Conservation (phyloP, 2,888 invertebrate genomes). For the Platerodrilus igneus region DNA sequence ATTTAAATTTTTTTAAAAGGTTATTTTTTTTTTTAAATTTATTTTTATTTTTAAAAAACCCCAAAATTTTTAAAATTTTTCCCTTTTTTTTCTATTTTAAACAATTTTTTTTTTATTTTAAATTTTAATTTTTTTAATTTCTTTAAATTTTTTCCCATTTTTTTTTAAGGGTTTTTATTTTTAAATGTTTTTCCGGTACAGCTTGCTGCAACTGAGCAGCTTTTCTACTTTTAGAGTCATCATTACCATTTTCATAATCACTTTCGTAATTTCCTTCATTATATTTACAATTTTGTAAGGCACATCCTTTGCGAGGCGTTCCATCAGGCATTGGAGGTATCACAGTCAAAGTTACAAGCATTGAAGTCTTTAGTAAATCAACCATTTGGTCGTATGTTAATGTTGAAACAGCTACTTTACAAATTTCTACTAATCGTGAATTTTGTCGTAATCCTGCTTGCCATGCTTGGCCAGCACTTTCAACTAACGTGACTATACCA, state of each 20-base stretch:
- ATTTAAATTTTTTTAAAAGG: no score
- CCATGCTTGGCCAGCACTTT: conserved; percentile 65
- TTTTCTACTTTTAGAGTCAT: conserved; percentile 47
- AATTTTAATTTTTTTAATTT: no score
- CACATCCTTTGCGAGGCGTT: conserved; percentile 63
- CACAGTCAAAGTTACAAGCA: conserved; percentile 78
- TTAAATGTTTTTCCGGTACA: conserved; percentile 57
- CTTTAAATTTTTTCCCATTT: no score
- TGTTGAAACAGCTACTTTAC: conserved; percentile 69
- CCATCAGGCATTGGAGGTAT: conserved; percentile 71
- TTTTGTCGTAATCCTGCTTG: conserved; percentile 86
- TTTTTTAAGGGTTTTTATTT: no score
- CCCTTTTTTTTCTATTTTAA: no score
- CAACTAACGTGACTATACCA: conserved; percentile 92
- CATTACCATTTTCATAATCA: conserved; percentile 65
- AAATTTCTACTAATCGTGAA: conserved; percentile 76
- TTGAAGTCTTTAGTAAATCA: conserved; percentile 83
- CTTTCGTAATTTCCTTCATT: conserved; percentile 58
- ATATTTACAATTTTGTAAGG: conserved; percentile 60
- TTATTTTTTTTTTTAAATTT: no score
- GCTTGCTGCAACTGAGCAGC: conserved; percentile 50
- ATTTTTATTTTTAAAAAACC: no score
- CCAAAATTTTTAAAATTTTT: no score
- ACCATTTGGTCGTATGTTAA: conserved; percentile 90
- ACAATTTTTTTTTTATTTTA: no score